Conservation (phyloP, 2,113 vertebrate genomes). For the Trematomus loennbergii region DNA sequence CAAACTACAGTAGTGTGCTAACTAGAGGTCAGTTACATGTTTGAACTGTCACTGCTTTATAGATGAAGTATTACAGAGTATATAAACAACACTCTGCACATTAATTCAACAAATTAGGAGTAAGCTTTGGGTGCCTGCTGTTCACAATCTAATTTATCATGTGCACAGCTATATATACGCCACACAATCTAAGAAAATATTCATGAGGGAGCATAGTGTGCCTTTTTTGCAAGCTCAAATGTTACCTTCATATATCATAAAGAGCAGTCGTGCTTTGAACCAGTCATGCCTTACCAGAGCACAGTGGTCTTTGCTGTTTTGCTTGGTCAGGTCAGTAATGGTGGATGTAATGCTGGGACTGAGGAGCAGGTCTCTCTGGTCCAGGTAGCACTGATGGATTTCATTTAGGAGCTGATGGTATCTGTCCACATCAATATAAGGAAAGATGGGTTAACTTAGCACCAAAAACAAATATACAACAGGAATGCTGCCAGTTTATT, state of each 20-base stretch:
- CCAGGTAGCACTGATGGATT: constrained; percentile 96
- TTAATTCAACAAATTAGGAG: constrained; percentile 40
- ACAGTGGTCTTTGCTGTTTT: constrained; percentile 97
- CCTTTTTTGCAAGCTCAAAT: constrained; percentile 56
- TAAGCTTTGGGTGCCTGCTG: constrained; percentile 34
- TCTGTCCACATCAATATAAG: constrained; percentile 76
- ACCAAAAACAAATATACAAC: neutral
- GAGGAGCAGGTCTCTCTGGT: constrained; percentile 93
- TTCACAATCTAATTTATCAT: constrained; percentile 60
- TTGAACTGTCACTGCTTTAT: constrained; percentile 29
- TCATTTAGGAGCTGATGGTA: constrained; percentile 94
- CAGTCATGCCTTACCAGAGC: constrained; percentile 87
- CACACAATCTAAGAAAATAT: constrained; percentile 51
- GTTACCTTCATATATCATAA: constrained; percentile 63
- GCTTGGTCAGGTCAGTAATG: constrained; percentile 94
- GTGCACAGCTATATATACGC: constrained; percentile 45
- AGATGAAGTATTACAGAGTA: constrained; percentile 12
- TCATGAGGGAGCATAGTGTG: constrained; percentile 35
- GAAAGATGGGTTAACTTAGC: constrained; percentile 13
- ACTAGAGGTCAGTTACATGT: constrained; percentile 25
- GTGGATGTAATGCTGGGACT: constrained; percentile 94
- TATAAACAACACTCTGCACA: neutral
- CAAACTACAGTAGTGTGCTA: neutral
- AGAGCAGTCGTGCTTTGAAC: constrained; percentile 56
- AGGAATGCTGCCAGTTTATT: neutral